These are phyloP conservation scores for Spatulosminthurus flaviceps DNA, from an alignment of 2,888 invertebrate genomes.

Conservation along the genomic window DNA sequence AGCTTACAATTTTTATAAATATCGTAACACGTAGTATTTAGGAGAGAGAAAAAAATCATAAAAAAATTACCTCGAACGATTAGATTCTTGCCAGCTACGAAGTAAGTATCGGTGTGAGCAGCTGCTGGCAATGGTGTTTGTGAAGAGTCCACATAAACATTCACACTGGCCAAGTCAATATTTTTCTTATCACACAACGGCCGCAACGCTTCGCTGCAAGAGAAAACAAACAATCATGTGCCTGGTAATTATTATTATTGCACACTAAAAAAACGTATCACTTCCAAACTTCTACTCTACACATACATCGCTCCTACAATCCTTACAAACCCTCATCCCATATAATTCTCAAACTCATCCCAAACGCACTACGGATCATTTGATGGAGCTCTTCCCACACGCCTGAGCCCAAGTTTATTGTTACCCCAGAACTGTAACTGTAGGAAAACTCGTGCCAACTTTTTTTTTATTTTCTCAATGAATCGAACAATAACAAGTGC, in stretches of 20 bases:
- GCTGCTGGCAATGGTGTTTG: conserved; percentile 73
- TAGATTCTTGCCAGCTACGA: conserved; percentile 75
- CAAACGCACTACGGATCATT: background rate
- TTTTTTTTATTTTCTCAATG: too few species aligned
- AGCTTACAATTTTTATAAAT: background rate
- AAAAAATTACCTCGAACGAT: conserved; percentile 72
- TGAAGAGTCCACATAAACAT: conserved; percentile 74
- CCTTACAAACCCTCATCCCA: background rate
- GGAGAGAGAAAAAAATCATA: background rate
- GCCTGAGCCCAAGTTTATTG: too few species aligned
- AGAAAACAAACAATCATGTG: conserved; percentile 29
- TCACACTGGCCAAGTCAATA: conserved; percentile 72
- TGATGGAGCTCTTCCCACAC: too few species aligned
- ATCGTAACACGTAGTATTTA: background rate
- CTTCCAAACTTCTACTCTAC: too few species aligned
- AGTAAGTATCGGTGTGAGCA: conserved; percentile 72
- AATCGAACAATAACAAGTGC: too few species aligned
- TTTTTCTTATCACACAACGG: conserved; percentile 75
- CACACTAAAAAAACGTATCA: conserved; percentile 15
- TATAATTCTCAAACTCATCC: background rate
- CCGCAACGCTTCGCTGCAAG: conserved; percentile 73
- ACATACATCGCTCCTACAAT: background rate
- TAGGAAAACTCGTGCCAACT: too few species aligned
- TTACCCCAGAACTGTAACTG: too few species aligned
- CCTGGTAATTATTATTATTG: conserved; percentile 26